phyloP scores from a whole-genome alignment of 2,888 invertebrate species.

The Tachina lurida region DNA sequence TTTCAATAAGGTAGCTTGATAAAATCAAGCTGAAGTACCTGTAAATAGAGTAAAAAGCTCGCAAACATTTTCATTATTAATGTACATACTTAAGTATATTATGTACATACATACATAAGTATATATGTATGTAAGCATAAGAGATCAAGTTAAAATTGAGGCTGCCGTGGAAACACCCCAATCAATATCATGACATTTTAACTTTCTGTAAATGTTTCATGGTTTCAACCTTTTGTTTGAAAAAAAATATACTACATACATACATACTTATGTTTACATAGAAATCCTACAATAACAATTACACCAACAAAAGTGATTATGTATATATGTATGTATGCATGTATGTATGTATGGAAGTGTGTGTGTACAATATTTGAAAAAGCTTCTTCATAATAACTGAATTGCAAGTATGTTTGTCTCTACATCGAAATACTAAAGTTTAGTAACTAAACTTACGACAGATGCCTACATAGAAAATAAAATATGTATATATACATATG shows the following conservation, averaged over 20 bases:
- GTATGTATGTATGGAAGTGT: too few relatives aligned
- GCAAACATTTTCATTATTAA: too few relatives aligned
- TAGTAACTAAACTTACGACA: conserved; percentile 49
- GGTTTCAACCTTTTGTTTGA: too few relatives aligned
- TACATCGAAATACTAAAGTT: too few relatives aligned
- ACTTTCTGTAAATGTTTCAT: conserved; percentile 19
- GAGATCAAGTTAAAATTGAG: background rate
- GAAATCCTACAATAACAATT: conserved; percentile 5
- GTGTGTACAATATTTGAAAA: conserved; percentile 6
- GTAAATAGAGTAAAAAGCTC: too few relatives aligned
- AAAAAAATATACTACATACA: background rate
- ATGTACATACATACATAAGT: too few relatives aligned
- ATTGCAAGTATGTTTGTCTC: conserved; percentile 18
- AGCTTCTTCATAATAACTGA: conserved; percentile 40
- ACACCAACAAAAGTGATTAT: conserved; percentile 2
- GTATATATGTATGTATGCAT: background rate
- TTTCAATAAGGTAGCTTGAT: too few relatives aligned
- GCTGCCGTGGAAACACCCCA: background rate
- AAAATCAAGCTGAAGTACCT: too few relatives aligned
- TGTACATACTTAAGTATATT: too few relatives aligned
- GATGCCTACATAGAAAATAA: conserved; percentile 53
- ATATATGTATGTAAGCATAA: too few relatives aligned
- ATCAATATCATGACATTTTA: conserved; percentile 52
- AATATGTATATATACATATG: too few relatives aligned
- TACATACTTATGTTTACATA: background rate